phyloP scores from a whole-genome alignment of 35 echinoderm and acorn worm species.

The Acanthaster planci region DNA sequence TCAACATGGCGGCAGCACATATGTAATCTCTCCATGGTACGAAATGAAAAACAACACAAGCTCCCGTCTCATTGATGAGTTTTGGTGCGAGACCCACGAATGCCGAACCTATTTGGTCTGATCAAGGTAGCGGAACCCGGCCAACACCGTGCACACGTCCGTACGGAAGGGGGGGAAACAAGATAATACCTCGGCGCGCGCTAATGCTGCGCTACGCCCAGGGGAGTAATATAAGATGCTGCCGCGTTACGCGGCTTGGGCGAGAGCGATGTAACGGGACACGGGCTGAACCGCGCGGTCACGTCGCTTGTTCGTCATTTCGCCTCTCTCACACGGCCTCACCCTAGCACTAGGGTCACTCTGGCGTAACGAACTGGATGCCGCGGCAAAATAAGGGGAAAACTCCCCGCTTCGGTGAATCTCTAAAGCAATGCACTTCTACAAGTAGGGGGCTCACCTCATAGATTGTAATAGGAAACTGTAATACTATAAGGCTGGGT shows the following conservation, averaged over 20 bases:
- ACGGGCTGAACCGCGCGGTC: constrained; percentile 12
- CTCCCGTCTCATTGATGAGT: too few species aligned
- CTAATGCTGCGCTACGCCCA: constrained; percentile 24
- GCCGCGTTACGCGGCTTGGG: background rate
- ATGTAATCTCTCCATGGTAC: too few species aligned
- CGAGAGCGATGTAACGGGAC: constrained; percentile 15
- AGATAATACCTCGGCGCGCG: constrained; percentile 5
- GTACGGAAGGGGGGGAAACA: constrained; percentile 19
- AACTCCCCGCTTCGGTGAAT: too few species aligned
- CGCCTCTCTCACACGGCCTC: constrained; percentile 15
- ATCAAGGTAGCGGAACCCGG: background rate
- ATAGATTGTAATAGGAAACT: too few species aligned
- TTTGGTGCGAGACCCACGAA: background rate
- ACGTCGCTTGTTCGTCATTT: constrained; percentile 22
- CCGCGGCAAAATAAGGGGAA: background rate
- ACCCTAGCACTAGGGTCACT: constrained; percentile 24
- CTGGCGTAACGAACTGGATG: constrained; percentile 24
- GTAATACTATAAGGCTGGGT: background rate
- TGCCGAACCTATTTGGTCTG: constrained; percentile 4
- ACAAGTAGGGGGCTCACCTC: too few species aligned
- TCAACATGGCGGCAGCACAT: too few species aligned
- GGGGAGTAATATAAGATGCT: constrained; percentile 22
- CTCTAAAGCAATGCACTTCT: too few species aligned
- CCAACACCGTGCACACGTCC: background rate
- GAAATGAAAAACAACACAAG: too few species aligned